These are phyloP conservation scores for Sander vitreus DNA, from an alignment of 2,113 vertebrate species.

Conservation along the genomic window DNA sequence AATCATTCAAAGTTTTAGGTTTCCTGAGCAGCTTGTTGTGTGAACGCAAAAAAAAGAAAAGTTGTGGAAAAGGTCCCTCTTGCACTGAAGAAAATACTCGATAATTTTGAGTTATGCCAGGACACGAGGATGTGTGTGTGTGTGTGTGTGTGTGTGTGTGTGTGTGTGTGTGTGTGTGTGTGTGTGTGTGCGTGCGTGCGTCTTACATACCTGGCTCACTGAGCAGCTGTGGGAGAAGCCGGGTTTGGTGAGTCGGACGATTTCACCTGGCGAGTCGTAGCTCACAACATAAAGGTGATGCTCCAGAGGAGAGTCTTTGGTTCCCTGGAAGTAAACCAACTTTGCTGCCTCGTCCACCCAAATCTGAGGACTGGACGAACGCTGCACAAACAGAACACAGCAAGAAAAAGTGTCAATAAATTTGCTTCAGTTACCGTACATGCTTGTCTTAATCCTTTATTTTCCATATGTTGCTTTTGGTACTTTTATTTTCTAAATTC, in stretches of 20 bases:
- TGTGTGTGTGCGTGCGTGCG: conserved; percentile 1
- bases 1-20: background rate
- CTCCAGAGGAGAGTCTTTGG: conserved; percentile 93
- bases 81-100: background rate
- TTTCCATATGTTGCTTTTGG: background rate
- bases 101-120: background rate
- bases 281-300: conserved; percentile 95
- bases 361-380: conserved; percentile 83
- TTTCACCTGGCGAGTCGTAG: conserved; percentile 89
- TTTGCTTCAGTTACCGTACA: background rate
- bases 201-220: conserved; percentile 90
- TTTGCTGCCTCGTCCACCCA: conserved; percentile 94
- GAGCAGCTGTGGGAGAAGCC: conserved; percentile 97
- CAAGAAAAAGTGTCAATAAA: background rate
- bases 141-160: background rate
- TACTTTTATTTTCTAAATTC: too few species aligned
- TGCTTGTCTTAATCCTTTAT: background rate
- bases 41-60: background rate
- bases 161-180: background rate
- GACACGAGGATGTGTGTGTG: background rate
- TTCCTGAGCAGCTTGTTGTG: background rate
- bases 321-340: conserved; percentile 95
- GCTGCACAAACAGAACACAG: conserved; percentile 48
- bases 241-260: conserved; percentile 90
- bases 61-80: background rate